Evolutionary conservation across 2,113 vertebrate species (phyloP).

Genomic region (Synchiropus splendidus): DNA sequence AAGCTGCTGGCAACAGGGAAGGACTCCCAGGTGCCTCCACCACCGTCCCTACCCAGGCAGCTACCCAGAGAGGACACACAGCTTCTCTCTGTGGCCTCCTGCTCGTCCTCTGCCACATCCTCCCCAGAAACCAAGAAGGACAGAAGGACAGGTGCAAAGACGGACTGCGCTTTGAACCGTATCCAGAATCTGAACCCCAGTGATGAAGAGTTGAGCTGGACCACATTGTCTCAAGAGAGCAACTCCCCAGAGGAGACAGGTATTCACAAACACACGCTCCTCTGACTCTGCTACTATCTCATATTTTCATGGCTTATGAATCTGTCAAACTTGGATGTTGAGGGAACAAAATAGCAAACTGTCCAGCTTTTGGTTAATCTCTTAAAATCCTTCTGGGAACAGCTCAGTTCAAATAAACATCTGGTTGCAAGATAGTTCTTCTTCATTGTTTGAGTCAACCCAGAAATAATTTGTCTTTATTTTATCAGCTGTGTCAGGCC

Average conservation of each 20-base stretch:
- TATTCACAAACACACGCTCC: constrained; percentile 41
- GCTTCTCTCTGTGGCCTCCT: constrained; percentile 69
- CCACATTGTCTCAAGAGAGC: constrained; percentile 90
- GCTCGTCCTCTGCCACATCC: constrained; percentile 70
- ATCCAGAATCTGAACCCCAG: constrained; percentile 94
- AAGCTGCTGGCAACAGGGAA: constrained; percentile 40
- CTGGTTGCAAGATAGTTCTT: too few species aligned
- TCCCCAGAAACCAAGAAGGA: constrained; percentile 95
- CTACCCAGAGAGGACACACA: constrained; percentile 78
- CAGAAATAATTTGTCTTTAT: too few species aligned
- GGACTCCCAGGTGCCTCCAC: constrained; percentile 44
- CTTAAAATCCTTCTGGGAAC: constrained; percentile 26
- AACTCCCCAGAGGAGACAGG: constrained; percentile 87
- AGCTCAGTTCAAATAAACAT: constrained; percentile 3
- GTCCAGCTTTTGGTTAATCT: constrained; percentile 20
- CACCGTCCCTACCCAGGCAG: constrained; percentile 58
- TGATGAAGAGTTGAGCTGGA: constrained; percentile 96
- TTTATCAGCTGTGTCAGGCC: too few species aligned
- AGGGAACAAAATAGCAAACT: constrained; percentile 36
- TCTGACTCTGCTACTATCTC: constrained; percentile 13
- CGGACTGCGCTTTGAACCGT: constrained; percentile 87
- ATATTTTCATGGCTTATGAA: constrained; percentile 24
- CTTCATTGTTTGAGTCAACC: too few species aligned
- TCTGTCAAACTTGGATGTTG: constrained; percentile 9
- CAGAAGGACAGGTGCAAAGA: constrained; percentile 87